Conservation (phyloP, 2,113 vertebrate species). For the Indicator indicator region DNA sequence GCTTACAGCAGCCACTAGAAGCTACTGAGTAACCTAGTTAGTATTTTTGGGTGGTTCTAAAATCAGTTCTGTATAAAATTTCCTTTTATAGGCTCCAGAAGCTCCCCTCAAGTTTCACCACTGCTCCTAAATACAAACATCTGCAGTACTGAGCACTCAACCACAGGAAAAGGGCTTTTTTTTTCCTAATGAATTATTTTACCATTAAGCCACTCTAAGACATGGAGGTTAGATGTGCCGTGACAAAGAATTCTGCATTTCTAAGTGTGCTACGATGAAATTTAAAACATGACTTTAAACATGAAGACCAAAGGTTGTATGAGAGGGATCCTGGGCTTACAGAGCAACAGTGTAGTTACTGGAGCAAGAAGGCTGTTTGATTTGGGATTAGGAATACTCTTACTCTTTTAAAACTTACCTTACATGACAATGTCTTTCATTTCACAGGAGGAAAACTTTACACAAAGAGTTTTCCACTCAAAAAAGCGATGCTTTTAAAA, state of each 20-base stretch:
- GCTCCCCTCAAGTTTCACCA: neutral
- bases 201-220: neutral
- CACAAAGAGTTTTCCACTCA: neutral
- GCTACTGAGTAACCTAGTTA: neutral
- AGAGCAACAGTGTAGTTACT: accelerated
- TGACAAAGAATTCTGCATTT: neutral
- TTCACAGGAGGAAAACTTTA: neutral
- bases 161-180: neutral
- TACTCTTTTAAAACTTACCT: neutral
- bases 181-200: neutral
- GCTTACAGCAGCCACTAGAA: neutral
- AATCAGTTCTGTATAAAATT: neutral
- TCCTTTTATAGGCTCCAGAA: neutral
- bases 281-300: neutral
- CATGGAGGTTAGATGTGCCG: neutral
- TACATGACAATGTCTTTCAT: neutral
- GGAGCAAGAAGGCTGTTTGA: neutral
- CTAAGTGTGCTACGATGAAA: neutral
- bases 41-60: neutral
- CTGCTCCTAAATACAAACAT: neutral
- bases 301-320: neutral
- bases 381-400: neutral
- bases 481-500: neutral
- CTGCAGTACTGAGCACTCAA: neutral
- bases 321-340: neutral